Evolutionary conservation across 2,888 invertebrate genomes (phyloP).

Genomic region (Brachypterus glaber): DNA sequence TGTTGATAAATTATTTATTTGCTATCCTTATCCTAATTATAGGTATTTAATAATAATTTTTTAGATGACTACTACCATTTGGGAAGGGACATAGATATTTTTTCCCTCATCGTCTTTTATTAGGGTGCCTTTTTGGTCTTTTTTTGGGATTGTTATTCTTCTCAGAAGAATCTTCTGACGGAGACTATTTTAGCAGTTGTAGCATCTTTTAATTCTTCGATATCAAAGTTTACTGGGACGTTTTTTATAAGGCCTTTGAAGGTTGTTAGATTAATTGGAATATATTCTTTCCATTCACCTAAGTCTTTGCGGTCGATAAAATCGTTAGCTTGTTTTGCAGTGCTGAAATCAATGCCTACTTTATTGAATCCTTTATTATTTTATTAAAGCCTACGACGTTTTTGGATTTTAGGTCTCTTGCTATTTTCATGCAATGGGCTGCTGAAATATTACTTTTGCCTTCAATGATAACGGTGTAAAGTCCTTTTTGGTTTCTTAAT

Average conservation of each 20-base stretch:
- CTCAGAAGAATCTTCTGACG: no score
- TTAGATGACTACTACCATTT: background rate
- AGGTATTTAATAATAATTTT: no score
- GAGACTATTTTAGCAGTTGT: background rate
- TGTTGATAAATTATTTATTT: no score
- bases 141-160: background rate
- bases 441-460: conserved; percentile 1
- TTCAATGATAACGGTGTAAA: background rate
- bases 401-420: background rate
- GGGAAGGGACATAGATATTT: background rate
- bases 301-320: background rate
- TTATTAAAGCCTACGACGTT: background rate
- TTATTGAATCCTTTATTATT: background rate
- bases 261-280: background rate
- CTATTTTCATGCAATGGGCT: background rate
- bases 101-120: background rate
- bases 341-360: no score
- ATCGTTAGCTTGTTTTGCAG: no score
- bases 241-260: background rate
- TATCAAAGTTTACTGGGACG: background rate
- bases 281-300: background rate
- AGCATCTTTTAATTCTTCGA: background rate
- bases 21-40: no score
- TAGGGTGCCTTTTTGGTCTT: background rate
- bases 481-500: background rate